phyloP scores from a whole-genome alignment of 2,113 vertebrate genomes.

The Leptosomus discolor region DNA sequence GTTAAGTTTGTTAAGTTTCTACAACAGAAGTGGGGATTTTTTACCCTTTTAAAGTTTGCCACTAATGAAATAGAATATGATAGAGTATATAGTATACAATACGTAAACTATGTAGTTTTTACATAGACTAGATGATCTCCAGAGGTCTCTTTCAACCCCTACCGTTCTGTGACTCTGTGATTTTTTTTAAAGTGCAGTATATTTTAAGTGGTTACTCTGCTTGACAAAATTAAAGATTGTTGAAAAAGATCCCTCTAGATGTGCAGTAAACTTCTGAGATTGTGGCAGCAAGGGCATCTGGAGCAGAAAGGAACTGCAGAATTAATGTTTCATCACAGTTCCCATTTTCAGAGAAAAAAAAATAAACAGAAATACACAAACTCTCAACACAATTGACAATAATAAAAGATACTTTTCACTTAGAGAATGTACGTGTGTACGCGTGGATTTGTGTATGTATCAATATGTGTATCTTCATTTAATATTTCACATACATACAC shows the following conservation, averaged over 20 bases:
- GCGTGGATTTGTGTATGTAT: no score
- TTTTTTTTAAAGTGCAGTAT: neutral
- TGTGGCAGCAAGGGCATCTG: rapidly evolving
- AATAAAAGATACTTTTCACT: neutral
- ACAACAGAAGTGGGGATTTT: rapidly evolving
- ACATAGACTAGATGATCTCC: no score
- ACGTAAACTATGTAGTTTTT: no score
- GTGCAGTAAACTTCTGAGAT: neutral
- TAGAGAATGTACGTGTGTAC: neutral
- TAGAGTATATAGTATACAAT: no score
- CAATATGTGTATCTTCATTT: neutral
- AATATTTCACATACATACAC: neutral
- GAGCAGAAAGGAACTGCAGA: neutral
- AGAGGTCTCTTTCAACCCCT: no score
- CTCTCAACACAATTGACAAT: neutral
- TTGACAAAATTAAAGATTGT: neutral
- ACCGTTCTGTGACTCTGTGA: no score
- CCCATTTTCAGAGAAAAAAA: neutral
- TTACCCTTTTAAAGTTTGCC: neutral
- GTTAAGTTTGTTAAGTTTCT: neutral
- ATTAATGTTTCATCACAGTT: neutral
- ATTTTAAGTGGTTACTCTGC: neutral
- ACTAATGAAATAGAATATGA: neutral
- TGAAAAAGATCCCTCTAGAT: neutral
- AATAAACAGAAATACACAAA: neutral